These are phyloP conservation scores for Ips typographus DNA, from an alignment of 1,140 invertebrate genomes.

Conservation along the genomic window DNA sequence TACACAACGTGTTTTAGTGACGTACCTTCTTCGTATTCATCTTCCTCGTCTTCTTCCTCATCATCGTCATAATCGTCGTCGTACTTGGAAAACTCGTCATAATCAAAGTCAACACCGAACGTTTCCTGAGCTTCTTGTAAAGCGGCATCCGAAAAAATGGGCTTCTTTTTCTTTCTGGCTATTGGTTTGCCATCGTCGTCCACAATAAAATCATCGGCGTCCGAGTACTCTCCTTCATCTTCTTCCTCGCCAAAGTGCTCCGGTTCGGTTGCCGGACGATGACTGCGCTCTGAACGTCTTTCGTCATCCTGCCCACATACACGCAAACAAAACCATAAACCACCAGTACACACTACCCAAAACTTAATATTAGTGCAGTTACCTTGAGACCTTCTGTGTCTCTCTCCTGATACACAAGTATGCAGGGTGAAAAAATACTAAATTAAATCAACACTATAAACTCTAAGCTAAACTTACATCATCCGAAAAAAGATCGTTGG, in stretches of 20 bases:
- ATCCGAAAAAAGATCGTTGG: conserved; percentile 87
- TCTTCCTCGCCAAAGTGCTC: conserved; percentile 75
- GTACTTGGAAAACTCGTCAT: conserved; percentile 91
- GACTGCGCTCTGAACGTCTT: conserved; percentile 67
- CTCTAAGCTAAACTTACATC: conserved; percentile 65
- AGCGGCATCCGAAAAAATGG: conserved; percentile 87
- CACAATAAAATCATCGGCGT: conserved; percentile 96
- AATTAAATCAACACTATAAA: conserved; percentile 1
- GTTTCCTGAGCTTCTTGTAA: conserved; percentile 99
- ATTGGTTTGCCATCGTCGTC: conserved; percentile 94
- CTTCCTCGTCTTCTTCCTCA: conserved; percentile 71
- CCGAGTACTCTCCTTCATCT: conserved; percentile 74
- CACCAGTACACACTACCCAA: too few species aligned
- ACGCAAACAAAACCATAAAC: too few species aligned
- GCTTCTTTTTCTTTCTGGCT: conserved; percentile 80
- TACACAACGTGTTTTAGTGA: neutral
- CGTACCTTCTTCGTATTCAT: conserved; percentile 49
- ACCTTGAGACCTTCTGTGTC: conserved; percentile 9
- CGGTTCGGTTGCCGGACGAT: conserved; percentile 64
- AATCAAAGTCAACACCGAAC: conserved; percentile 99
- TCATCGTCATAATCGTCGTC: conserved; percentile 84
- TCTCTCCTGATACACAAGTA: conserved; percentile 15
- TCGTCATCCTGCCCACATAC: conserved; percentile 71
- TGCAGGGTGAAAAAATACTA: neutral
- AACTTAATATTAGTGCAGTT: conserved; percentile 9